Evolutionary conservation across 2,888 invertebrate species (phyloP).

Genomic region (Acanthosepion lycidas): DNA sequence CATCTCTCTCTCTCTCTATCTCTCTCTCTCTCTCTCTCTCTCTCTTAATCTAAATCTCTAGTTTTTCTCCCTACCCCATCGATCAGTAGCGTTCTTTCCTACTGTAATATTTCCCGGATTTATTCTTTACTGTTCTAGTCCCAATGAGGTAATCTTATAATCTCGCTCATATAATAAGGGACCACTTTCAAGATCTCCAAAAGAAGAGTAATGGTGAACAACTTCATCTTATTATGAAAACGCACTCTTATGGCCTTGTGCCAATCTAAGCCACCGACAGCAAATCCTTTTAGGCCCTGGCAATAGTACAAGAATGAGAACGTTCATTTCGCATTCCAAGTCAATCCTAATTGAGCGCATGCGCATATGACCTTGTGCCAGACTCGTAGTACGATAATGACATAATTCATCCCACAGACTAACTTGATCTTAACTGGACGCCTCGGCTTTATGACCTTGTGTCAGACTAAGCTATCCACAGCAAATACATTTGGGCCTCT

Average conservation of each 20-base stretch:
- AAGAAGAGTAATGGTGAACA: background rate
- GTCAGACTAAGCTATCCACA: background rate
- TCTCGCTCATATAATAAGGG: background rate
- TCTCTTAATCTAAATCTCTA: background rate
- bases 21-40: background rate
- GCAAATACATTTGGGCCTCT: background rate
- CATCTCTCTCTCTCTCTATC: background rate
- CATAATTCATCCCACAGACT: no score
- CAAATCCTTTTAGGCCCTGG: no score
- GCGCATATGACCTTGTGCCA: background rate
- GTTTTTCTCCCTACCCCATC: background rate
- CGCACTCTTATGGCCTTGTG: background rate
- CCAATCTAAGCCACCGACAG: background rate
- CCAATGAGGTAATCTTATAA: background rate
- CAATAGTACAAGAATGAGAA: no score
- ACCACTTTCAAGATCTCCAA: background rate
- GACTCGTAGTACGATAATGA: no score
- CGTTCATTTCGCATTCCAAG: no score
- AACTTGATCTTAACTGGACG: no score
- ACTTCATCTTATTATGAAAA: background rate
- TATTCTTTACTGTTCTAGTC: background rate
- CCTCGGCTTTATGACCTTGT: background rate
- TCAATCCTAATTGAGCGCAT: background rate
- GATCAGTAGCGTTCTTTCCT: background rate
- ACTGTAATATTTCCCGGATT: background rate